A percentile compares a stretch with the other conserved stretches of the same genome.
These are phyloP conservation scores for Xestia rhomboidea DNA, from an alignment of 2,888 invertebrate species.

Conservation along the genomic window DNA sequence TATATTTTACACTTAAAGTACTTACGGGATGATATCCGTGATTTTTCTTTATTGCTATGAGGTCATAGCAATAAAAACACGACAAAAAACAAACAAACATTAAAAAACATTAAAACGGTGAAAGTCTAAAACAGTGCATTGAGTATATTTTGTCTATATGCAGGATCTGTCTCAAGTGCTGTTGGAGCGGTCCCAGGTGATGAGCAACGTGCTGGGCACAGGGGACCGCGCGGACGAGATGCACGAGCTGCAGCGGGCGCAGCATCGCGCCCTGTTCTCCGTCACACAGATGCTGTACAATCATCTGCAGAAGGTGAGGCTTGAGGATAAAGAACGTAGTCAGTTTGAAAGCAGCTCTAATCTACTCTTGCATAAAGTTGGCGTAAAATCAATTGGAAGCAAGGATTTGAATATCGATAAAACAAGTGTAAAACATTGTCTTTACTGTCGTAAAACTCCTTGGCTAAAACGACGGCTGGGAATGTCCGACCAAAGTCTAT, in stretches of 20 bases:
- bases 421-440: background rate
- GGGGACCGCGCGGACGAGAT: conserved; percentile 81
- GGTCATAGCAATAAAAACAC: no score
- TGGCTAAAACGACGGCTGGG: background rate
- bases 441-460: background rate
- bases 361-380: background rate
- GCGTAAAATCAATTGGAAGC: background rate
- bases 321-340: background rate
- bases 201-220: conserved; percentile 94
- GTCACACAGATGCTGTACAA: conserved; percentile 92
- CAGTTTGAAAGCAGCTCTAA: background rate
- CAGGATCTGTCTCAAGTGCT: conserved; percentile 96
- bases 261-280: conserved; percentile 92
- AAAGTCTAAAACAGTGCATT: no score
- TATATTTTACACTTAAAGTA: no score
- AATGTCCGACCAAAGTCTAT: background rate
- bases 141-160: background rate
- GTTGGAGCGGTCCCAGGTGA: conserved; percentile 97
- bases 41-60: no score
- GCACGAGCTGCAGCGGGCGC: conserved; percentile 74
- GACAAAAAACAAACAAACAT: no score
- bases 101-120: no score
- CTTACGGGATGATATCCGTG: no score
- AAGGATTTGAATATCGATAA: background rate
- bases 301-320: conserved; percentile 92